Evolutionary conservation across 1,140 invertebrate species (phyloP), one percentile per base, ranked within the genome.

Genomic region (Oryctes rhinoceros): DNA sequence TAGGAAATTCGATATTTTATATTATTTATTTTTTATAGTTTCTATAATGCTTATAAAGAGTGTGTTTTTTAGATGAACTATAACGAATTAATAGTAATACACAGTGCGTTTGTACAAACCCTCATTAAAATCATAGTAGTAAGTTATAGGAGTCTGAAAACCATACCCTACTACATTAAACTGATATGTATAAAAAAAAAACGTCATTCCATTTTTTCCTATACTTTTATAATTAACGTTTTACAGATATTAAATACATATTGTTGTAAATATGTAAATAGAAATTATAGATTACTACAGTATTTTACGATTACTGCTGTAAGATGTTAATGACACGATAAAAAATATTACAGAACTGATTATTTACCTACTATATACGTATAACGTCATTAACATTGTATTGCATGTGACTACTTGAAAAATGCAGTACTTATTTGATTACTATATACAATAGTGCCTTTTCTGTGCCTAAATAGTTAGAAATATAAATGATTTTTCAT

Each of bases 211-310:
- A 79, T 79, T 79, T 39, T 79, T 79, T 67, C 59, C 30, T 79
- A 48, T 78, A 39, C 35, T 35, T 62, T 62, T 78, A 47, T 18
- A 37, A 49, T 59, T 78, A 78, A 18, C 10, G 35, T 20, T 62
- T 76, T 76, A 76, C 44, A 48, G 18, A 53, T 76, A 78, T 20
- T 24, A 78, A 44, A 48, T 80, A 78, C 80, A 80, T 80, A 83
- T 85, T 85, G 78, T 83, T 85, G 84, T 85, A 84, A 83, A 84
- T 85, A 85, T 84, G 83, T 85, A 81, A 53, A 84, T 82, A 83
- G 24, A 37, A 20, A 78, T 62, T 81, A 49, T 53, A 75, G 39
- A 44, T 67, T 71, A 71, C 15, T 79, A 62, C 47, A 79, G 37
- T 79, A 79, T 79, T 79, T 79, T 79, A 79, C n/a, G 39, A 79